Base-by-base conservation (phyloP, 2,888 invertebrate species). In the Adelphocoris suturalis region DNA sequence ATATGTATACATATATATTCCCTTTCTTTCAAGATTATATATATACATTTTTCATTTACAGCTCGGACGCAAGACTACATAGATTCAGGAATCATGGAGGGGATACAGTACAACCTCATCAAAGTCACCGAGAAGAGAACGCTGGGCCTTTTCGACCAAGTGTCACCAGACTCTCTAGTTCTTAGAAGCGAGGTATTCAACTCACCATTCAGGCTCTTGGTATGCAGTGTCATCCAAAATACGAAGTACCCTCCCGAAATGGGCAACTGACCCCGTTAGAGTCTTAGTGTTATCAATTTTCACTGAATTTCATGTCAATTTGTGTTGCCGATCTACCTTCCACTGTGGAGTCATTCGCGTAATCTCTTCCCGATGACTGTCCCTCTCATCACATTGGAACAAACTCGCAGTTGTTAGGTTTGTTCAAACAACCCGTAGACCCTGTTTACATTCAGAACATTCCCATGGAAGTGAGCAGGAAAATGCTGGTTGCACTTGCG, bases 41-140 rank as follows among this genome's bases (percentile, higher is more conserved):
- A n/a, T n/a, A n/a, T n/a, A n/a, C n/a, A n/a, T n/a, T 52, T 84
- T 75, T 86, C 91, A 90, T 91, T 95, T 95, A 28, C 94, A 98
- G 98, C 98, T 91, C 97, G 98, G 92, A 96, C 97, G 95, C 98
- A 97, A 93, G 98, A 99, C 94, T 98, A 97, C 94, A 97, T 98
- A 94, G 99, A 99, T 94, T 94, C 96, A 91, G 97, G 98, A 86
- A 96, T 97, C 91, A 98, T 98, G 98, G 98, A 98, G 94, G 97
- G 97, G 0, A 95, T 99, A 75, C 96, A 97, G 93, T 96, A 97
- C 94, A 96, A 97, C 91, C 94, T 98, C 92, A 94, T 96, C 89
- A 94, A 94, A 90, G 93, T 96, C 92, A 95, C 95, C 11, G 94
- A 94, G 92, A 93, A 93, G 91, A 95, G 95, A 92, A 95, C 96